Percentiles rank a stretch among this genome's conserved stretches.
Evolutionary conservation across 2,888 invertebrate genomes (phyloP).

Genomic region (Silvanus unidentatus): DNA sequence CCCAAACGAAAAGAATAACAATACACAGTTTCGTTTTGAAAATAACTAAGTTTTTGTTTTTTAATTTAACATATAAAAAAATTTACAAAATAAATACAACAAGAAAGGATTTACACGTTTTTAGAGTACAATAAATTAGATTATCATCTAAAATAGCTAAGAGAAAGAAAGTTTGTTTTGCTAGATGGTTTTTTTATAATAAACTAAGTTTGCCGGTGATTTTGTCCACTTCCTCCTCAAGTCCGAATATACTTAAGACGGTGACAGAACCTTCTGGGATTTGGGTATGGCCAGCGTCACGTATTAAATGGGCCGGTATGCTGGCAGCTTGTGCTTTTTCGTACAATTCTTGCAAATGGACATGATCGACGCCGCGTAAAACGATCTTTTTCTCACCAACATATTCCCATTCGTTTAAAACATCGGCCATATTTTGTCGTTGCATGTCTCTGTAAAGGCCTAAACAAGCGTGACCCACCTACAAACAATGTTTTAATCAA

Average conservation of each 20-base stretch:
- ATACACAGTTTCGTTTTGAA: too few species aligned
- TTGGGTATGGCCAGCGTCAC: constrained; percentile 46
- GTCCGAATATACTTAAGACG: constrained; percentile 49
- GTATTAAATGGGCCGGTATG: constrained; percentile 34
- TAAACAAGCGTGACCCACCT: constrained; percentile 55
- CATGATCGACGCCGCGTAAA: constrained; percentile 40
- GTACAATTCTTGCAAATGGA: constrained; percentile 42
- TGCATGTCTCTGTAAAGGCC: constrained; percentile 51
- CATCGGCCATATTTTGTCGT: constrained; percentile 41
- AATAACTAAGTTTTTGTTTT: too few species aligned
- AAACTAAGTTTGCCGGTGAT: constrained; percentile 31
- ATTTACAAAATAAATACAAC: too few species aligned
- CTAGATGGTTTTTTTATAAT: constrained; percentile 21
- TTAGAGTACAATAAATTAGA: too few species aligned
- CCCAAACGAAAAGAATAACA: too few species aligned
- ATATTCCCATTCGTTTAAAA: constrained; percentile 50
- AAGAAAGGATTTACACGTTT: too few species aligned
- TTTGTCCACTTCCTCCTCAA: constrained; percentile 44
- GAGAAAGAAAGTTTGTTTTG: too few species aligned
- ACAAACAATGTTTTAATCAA: constrained; percentile 17
- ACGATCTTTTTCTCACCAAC: constrained; percentile 48
- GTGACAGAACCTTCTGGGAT: constrained; percentile 46
- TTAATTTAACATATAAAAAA: too few species aligned
- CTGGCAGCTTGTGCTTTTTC: constrained; percentile 36
- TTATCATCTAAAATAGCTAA: too few species aligned